Conservation (phyloP, 1,140 invertebrate species). For the Drosophila parvula region DNA sequence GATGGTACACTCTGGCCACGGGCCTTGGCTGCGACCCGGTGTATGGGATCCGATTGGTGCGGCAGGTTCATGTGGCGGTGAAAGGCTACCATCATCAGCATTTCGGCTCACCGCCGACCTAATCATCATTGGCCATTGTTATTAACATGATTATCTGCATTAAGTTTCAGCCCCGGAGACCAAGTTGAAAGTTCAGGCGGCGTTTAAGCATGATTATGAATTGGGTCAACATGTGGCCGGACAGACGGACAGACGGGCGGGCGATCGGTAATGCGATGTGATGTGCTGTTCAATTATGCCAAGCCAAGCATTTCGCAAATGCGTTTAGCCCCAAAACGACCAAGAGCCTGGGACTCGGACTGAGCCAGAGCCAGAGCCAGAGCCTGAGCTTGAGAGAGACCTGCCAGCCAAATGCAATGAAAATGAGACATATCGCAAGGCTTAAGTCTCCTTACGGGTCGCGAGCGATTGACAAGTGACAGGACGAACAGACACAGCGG, state of each 20-base stretch:
- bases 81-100: slow-evolving; percentile 78
- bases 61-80: slow-evolving; percentile 79
- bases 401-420: slow-evolving; percentile 72
- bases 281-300: slow-evolving; percentile 58
- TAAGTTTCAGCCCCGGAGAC: slow-evolving; percentile 67
- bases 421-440: slow-evolving; percentile 83
- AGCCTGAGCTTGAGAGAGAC: slow-evolving; percentile 24
- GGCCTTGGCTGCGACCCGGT: slow-evolving; percentile 28
- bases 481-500: slow-evolving; percentile 41
- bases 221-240: slow-evolving; percentile 76
- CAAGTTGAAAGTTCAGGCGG: slow-evolving; percentile 81
- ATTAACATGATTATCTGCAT: slow-evolving; percentile 83
- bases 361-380: neutral
- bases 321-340: slow-evolving; percentile 51
- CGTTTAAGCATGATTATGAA: slow-evolving; percentile 83
- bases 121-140: slow-evolving; percentile 82
- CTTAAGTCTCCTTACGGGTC: slow-evolving; percentile 47
- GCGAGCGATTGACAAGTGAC: slow-evolving; percentile 76
- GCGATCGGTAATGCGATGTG: slow-evolving; percentile 31
- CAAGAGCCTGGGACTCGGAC: neutral
- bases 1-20: slow-evolving; percentile 16
- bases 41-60: slow-evolving; percentile 16
- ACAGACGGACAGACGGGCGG: neutral
- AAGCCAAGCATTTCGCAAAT: slow-evolving; percentile 60
- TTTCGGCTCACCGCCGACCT: slow-evolving; percentile 54